Evolutionary conservation across 2,888 invertebrate species (phyloP).

Genomic region (Proisotoma minuta): DNA sequence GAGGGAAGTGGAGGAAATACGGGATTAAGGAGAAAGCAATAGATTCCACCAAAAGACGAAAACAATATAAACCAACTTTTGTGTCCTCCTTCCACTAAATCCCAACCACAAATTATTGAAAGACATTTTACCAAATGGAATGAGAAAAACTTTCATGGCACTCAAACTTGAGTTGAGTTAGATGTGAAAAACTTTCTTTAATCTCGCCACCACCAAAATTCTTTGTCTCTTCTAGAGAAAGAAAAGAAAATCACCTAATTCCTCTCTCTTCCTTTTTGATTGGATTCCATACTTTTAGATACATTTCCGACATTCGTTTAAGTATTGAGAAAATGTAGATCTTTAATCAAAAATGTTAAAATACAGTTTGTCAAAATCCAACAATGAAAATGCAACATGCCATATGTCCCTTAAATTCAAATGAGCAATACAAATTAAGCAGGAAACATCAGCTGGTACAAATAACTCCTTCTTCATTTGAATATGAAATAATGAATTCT

Average conservation of each 20-base stretch:
- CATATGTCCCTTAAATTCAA: constrained; percentile 13
- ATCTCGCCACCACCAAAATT: constrained; percentile 2
- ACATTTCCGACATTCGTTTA: too few species aligned
- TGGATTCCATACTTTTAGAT: too few species aligned
- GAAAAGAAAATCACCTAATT: too few species aligned
- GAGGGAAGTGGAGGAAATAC: constrained; percentile 8
- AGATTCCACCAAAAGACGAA: constrained; percentile 19
- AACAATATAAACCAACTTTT: constrained; percentile 17
- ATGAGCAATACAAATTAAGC: constrained; percentile 14
- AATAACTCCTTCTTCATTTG: too few species aligned
- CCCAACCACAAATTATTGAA: constrained; percentile 19
- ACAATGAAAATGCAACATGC: constrained; percentile 2
- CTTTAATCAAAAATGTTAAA: too few species aligned
- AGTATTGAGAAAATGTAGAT: too few species aligned
- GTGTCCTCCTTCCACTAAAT: constrained; percentile 11
- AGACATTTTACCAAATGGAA: constrained; percentile 15
- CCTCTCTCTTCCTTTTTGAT: too few species aligned
- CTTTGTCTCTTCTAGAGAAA: neutral
- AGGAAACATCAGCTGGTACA: too few species aligned
- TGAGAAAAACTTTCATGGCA: constrained; percentile 3
- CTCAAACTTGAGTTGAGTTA: neutral
- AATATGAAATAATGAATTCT: too few species aligned
- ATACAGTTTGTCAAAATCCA: too few species aligned
- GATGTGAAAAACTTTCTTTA: neutral
- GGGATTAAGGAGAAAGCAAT: constrained; percentile 1